These are phyloP conservation scores for Folsomia manolachei DNA, from an alignment of 2,888 invertebrate species.

Conservation along the genomic window DNA sequence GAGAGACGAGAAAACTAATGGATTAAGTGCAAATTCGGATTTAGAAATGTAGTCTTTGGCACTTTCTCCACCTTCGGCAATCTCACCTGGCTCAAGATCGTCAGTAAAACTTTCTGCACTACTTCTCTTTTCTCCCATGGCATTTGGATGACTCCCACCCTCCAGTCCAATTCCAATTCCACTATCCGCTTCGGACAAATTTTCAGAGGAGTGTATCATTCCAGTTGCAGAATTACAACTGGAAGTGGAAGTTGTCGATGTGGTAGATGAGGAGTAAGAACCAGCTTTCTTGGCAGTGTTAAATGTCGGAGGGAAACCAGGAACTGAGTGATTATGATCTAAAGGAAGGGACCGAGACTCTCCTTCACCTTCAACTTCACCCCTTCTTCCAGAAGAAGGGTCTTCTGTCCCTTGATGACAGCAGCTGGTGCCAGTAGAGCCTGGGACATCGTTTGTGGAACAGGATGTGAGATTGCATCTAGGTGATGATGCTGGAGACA, in stretches of 20 bases:
- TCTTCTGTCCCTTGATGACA: not conserved
- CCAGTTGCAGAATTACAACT: constrained; percentile 31
- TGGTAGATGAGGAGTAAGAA: constrained; percentile 26
- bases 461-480: constrained; percentile 17
- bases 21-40: constrained; percentile 51
- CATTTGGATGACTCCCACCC: not conserved
- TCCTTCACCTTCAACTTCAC: constrained; percentile 18
- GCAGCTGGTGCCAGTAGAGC: constrained; percentile 6
- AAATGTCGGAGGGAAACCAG: constrained; percentile 27
- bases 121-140: constrained; percentile 1
- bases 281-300: constrained; percentile 39
- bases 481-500: not conserved
- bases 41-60: constrained; percentile 45
- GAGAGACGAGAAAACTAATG: constrained; percentile 49
- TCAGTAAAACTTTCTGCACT: not conserved
- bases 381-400: not conserved
- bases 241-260: constrained; percentile 31
- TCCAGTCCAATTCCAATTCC: constrained; percentile 42
- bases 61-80: constrained; percentile 23
- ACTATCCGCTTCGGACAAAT: constrained; percentile 49
- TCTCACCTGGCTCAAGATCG: not conserved
- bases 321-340: constrained; percentile 23
- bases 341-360: constrained; percentile 36
- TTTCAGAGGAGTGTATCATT: constrained; percentile 44
- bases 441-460: constrained; percentile 13